phyloP scores from a whole-genome alignment of 1,140 invertebrate genomes.

The Nasonia giraulti region DNA sequence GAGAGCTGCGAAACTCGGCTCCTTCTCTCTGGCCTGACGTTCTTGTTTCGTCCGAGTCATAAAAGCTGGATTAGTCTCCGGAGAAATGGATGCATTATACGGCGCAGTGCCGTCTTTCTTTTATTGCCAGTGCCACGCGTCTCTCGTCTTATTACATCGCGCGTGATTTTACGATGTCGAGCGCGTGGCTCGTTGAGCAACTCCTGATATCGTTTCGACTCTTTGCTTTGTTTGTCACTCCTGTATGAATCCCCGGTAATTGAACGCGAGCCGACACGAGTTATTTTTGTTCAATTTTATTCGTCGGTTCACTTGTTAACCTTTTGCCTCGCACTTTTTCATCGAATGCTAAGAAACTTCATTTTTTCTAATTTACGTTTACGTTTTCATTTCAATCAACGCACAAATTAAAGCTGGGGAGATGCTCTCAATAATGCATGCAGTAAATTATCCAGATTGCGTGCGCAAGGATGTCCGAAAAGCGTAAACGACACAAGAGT shows the following conservation, averaged over 20 bases:
- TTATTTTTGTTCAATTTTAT: conserved; percentile 21
- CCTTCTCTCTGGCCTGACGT: background rate
- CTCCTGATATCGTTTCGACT: background rate
- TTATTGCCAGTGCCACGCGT: conserved; percentile 7
- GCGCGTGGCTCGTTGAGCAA: background rate
- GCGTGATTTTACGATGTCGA: conserved; percentile 18
- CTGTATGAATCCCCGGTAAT: background rate
- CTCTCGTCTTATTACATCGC: conserved; percentile 4
- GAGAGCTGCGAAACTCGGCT: background rate
- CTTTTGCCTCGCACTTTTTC: too few relatives aligned
- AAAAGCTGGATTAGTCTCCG: conserved; percentile 35
- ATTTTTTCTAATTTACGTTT: too few relatives aligned
- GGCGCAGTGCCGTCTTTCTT: conserved; percentile 20
- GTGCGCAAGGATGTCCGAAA: too few relatives aligned
- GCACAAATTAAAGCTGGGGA: too few relatives aligned
- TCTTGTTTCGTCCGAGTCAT: conserved; percentile 28
- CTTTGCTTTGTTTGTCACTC: background rate
- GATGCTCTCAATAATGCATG: too few relatives aligned
- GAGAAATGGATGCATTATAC: conserved; percentile 42
- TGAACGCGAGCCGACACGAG: background rate
- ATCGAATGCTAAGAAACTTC: too few relatives aligned
- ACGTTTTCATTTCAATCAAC: too few relatives aligned
- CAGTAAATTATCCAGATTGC: too few relatives aligned
- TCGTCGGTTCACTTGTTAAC: too few relatives aligned
- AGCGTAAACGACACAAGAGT: too few relatives aligned